These are phyloP conservation scores for Pseudomyrmex gracilis DNA, from an alignment of 1,140 invertebrate genomes.

Conservation along the genomic window DNA sequence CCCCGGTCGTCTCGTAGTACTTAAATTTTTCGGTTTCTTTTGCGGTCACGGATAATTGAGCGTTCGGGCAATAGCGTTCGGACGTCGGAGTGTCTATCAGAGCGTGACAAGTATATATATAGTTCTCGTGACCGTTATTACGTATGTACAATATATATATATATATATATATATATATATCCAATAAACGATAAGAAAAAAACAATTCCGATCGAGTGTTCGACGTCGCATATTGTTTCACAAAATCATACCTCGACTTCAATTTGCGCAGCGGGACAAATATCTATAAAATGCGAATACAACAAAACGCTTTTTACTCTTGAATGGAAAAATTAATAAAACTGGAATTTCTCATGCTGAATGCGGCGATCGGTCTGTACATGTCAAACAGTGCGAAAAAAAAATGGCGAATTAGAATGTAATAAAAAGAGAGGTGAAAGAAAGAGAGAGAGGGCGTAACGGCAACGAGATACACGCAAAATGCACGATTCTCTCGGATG, in stretches of 20 bases:
- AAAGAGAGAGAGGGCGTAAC: conserved; percentile 43
- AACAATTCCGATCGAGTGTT: not conserved
- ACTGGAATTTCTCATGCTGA: not conserved
- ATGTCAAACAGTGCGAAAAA: not conserved
- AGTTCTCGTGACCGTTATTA: not conserved
- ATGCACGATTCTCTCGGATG: conserved; percentile 70
- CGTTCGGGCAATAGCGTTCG: conserved; percentile 54
- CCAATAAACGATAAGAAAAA: conserved; percentile 8
- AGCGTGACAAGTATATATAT: conserved; percentile 31
- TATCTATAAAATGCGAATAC: not conserved
- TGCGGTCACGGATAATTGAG: conserved; percentile 59
- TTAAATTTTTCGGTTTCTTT: conserved; percentile 54
- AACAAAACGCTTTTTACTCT: not conserved
- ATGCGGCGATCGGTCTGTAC: not conserved
- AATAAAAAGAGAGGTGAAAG: conserved; percentile 35
- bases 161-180: no score
- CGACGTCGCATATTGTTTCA: not conserved
- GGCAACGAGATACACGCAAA: conserved; percentile 63
- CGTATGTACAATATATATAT: no score
- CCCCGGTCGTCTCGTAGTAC: not conserved
- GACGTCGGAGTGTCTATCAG: conserved; percentile 34
- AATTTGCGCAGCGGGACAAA: not conserved
- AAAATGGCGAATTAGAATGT: conserved; percentile 38
- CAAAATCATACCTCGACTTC: not conserved
- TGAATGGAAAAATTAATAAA: conserved; percentile 13